Conservation (phyloP, 2,797 vertebrate species). For the Ispidina lecontei region DNA sequence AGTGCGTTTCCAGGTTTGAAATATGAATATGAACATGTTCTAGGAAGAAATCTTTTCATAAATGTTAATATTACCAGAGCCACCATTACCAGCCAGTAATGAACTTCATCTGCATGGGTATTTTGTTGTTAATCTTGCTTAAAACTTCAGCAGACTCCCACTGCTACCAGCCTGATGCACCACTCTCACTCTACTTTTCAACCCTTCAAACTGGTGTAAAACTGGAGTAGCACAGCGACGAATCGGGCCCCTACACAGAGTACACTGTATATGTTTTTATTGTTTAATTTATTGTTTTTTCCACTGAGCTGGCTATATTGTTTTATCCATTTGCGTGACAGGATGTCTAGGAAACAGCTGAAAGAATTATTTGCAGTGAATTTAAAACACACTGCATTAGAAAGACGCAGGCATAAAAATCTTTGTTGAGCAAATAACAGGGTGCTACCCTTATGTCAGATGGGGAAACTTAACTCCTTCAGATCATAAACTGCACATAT, state of each 20-base stretch:
- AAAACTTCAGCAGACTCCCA: conserved; percentile 2
- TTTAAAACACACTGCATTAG: conserved; percentile 61
- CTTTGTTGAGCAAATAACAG: conserved; percentile 70
- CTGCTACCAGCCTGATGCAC: background rate
- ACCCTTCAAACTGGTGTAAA: background rate
- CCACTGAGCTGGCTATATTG: conserved; percentile 70
- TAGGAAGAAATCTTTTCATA: conserved; percentile 39
- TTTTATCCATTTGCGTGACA: conserved; percentile 74
- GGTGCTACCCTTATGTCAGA: conserved; percentile 27
- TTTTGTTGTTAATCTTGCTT: conserved; percentile 41
- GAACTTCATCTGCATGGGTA: conserved; percentile 24
- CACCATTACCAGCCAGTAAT: conserved; percentile 27
- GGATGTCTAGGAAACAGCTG: conserved; percentile 76
- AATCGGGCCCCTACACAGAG: conserved; percentile 13
- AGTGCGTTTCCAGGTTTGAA: conserved; percentile 29
- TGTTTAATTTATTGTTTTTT: conserved; percentile 66
- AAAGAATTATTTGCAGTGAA: conserved; percentile 77
- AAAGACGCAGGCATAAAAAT: conserved; percentile 60
- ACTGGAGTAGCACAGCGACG: background rate
- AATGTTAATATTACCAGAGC: conserved; percentile 22
- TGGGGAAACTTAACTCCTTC: conserved; percentile 63
- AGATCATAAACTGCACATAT: background rate
- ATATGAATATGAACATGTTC: conserved; percentile 35
- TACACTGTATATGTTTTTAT: conserved; percentile 48
- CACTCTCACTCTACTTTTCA: background rate